Evolutionary conservation across 2,888 invertebrate genomes (phyloP), one percentile per base, ranked within the genome.

Genomic region (Fragum sueziense): DNA sequence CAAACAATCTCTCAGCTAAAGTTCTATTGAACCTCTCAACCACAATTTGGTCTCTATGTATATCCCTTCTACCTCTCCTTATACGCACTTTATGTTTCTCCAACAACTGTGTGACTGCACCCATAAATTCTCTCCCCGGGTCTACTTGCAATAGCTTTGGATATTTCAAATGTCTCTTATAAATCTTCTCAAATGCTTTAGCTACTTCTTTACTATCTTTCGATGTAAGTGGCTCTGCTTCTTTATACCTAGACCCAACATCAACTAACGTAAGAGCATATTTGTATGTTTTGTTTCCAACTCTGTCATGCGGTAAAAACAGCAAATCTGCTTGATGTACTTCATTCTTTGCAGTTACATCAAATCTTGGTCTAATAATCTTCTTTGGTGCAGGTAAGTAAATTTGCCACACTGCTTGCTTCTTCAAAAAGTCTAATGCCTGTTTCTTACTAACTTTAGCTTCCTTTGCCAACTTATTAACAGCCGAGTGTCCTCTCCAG

Each of bases 221-320:
- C 7, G 78, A 68, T 20, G 78, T 74, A 7, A 85, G 37, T 20
- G 85, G 84, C 41, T 85, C 84, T 61, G 85, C 82, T 71, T 79
- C 80, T 75, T 86, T 86, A 47, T 61, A 71, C 14, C 84, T 78
- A 11, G 57, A 34, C n/a, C 73, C 82, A n/a, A 84, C 76, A 76
- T 86, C 77, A 61, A 84, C 84, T 9, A 84, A 52, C 9, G 79
- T 81, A 31, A 85, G 62, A 20, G 82, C 82, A 67, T 82, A 86
- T 67, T 84, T 84, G 59, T 82, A 82, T 37, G 73, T 81, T 74
- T 79, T 79, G 52, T 59, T 54, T 61, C 17, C 37, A 52, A 77
- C 68, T 33, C 59, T 59, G 37, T 81, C 85, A 57, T 83, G 61
- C n/a, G 61, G 61, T 33, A 61, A 29, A 61, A 61, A 33, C 20